A percentile compares a stretch with the other conserved stretches of the same genome.
phyloP scores from a whole-genome alignment of 2,888 invertebrate genomes.

The Lasioglossum oenotherae region DNA sequence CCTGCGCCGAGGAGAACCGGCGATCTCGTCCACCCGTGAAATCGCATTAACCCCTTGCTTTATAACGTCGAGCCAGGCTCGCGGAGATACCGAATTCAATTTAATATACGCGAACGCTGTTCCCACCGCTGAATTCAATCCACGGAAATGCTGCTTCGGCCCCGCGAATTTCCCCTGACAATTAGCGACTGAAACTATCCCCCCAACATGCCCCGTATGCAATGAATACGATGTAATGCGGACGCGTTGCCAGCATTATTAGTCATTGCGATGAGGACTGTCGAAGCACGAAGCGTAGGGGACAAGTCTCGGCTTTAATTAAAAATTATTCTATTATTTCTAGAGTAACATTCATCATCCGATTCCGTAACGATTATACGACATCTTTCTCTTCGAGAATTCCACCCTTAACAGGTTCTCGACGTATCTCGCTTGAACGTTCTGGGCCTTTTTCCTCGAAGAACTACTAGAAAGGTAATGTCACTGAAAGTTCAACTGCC shows the following conservation, averaged over 20 bases:
- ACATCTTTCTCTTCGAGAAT: not conserved
- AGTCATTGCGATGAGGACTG: not conserved
- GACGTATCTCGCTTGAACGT: not conserved
- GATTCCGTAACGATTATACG: not conserved
- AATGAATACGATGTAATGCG: not conserved
- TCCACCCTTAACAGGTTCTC: not conserved
- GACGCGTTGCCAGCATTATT: not conserved
- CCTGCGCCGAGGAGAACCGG: not conserved
- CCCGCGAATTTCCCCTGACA: not conserved
- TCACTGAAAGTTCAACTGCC: too few species aligned
- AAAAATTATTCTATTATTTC: not conserved
- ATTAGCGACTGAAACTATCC: conserved; percentile 1
- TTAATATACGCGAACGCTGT: not conserved
- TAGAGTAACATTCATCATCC: not conserved
- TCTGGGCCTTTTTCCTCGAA: too few species aligned
- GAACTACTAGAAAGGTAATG: too few species aligned
- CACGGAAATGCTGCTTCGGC: not conserved
- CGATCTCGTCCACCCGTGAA: not conserved
- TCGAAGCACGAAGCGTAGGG: not conserved
- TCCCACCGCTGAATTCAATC: not conserved
- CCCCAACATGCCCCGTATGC: not conserved
- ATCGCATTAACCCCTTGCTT: conserved; percentile 7
- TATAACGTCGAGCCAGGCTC: not conserved
- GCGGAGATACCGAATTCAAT: not conserved
- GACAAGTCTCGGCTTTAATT: not conserved